A percentile compares a stretch with the other conserved stretches of the same genome.
These are phyloP conservation scores for Endotricha flammealis DNA, from an alignment of 2,888 invertebrate species.

Conservation along the genomic window DNA sequence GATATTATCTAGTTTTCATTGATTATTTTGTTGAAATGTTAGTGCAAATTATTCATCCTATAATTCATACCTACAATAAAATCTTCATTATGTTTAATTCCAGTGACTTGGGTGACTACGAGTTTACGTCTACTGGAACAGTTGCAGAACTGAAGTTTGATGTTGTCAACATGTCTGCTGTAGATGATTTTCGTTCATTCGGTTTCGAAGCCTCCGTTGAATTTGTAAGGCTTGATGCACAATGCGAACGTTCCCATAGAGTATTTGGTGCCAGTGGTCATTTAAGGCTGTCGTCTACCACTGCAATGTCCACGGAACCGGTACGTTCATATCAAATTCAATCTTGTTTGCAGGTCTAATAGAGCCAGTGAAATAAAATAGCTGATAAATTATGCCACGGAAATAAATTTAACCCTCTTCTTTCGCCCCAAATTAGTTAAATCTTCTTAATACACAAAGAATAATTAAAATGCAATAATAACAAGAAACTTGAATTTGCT, in stretches of 20 bases:
- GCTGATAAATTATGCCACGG: too few species aligned
- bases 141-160: slow-evolving; percentile 90
- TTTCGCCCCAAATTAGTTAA: too few species aligned
- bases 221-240: slow-evolving; percentile 84
- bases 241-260: slow-evolving; percentile 83
- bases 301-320: slow-evolving; percentile 65
- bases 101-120: slow-evolving; percentile 77
- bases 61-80: too few species aligned
- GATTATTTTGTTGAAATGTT: too few species aligned
- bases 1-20: too few species aligned
- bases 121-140: slow-evolving; percentile 86
- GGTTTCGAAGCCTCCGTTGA: slow-evolving; percentile 92
- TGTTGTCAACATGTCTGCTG: slow-evolving; percentile 88
- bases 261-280: slow-evolving; percentile 88
- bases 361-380: too few species aligned
- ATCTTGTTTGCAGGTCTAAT: too few species aligned
- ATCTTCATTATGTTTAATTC: slow-evolving; percentile 16
- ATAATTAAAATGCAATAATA: too few species aligned
- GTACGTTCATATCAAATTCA: slow-evolving; percentile 40
- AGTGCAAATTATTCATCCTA: too few species aligned
- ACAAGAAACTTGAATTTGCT: too few species aligned
- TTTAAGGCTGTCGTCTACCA: slow-evolving; percentile 78
- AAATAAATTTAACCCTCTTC: too few species aligned
- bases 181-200: slow-evolving; percentile 90
- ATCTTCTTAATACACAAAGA: too few species aligned